Percentiles rank a stretch among this genome's conserved stretches.
Conservation (phyloP, 2,113 vertebrate species). For the Oplegnathus fasciatus region DNA sequence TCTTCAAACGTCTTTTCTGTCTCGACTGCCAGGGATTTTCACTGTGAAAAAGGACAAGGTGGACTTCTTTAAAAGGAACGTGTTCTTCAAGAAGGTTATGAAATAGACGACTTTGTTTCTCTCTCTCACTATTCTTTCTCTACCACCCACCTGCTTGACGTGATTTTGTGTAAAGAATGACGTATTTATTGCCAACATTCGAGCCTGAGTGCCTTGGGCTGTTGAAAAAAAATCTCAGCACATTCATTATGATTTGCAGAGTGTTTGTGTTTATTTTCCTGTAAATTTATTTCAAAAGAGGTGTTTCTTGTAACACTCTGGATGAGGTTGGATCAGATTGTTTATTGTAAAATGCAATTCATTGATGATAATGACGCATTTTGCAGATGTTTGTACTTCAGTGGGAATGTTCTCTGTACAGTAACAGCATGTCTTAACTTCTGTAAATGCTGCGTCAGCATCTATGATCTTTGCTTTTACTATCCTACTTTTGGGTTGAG, state of each 20-base stretch:
- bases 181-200: constrained; percentile 86
- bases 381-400: constrained; percentile 81
- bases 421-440: constrained; percentile 86
- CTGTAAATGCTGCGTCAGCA: constrained; percentile 84
- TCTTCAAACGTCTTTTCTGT: constrained; percentile 64
- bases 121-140: constrained; percentile 74
- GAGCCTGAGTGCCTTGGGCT: constrained; percentile 92
- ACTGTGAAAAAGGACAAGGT: constrained; percentile 80
- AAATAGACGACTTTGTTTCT: constrained; percentile 64
- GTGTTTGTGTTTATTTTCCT: constrained; percentile 75
- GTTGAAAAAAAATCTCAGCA: constrained; percentile 80
- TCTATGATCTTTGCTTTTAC: constrained; percentile 83
- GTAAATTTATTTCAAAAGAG: constrained; percentile 62
- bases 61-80: constrained; percentile 64
- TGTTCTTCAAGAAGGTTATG: constrained; percentile 54
- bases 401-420: constrained; percentile 84
- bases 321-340: constrained; percentile 35
- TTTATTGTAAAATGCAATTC: constrained; percentile 72
- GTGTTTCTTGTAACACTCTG: constrained; percentile 66
- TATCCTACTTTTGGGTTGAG: constrained; percentile 79
- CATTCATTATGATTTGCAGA: constrained; percentile 80
- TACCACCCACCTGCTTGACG: constrained; percentile 79
- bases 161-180: constrained; percentile 76
- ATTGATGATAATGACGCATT: constrained; percentile 69
- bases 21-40: constrained; percentile 80